Percentiles rank a stretch among this genome's conserved stretches.
Conservation (phyloP, 2,797 vertebrate genomes). For the Phaenicophaeus curvirostris region DNA sequence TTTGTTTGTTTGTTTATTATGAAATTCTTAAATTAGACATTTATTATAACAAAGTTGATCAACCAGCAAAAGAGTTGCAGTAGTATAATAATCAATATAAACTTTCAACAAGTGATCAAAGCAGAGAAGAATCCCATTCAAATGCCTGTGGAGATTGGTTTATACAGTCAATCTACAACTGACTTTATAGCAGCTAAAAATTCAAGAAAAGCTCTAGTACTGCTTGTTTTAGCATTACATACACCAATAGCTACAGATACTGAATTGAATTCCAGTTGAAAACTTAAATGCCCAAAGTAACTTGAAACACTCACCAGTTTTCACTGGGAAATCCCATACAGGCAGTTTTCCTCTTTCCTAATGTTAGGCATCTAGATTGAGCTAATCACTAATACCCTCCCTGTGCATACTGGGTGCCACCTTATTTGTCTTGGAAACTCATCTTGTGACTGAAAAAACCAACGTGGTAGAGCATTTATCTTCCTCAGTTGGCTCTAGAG, state of each 20-base stretch:
- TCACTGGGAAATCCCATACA: neutral
- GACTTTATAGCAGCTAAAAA: neutral
- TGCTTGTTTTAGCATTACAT: neutral
- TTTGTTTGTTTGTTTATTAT: neutral
- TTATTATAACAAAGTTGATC: neutral
- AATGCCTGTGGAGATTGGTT: neutral
- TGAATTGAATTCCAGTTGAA: neutral
- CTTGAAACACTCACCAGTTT: neutral
- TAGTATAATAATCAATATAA: neutral
- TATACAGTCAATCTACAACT: neutral
- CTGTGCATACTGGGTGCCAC: neutral
- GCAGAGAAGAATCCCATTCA: neutral
- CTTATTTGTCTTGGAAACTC: neutral
- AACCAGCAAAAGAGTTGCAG: neutral
- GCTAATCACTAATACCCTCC: neutral
- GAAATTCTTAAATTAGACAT: neutral
- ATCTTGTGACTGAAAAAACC: neutral
- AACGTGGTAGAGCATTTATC: neutral
- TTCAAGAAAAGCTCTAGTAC: neutral
- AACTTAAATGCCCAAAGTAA: neutral
- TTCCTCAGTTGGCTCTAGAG: conserved; percentile 53
- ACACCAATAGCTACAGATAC: neutral
- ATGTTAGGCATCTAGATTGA: neutral
- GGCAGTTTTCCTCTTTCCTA: neutral
- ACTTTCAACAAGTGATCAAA: neutral